phyloP scores from a whole-genome alignment of 2,888 invertebrate genomes.

The Lepidocyrtoides sp. region DNA sequence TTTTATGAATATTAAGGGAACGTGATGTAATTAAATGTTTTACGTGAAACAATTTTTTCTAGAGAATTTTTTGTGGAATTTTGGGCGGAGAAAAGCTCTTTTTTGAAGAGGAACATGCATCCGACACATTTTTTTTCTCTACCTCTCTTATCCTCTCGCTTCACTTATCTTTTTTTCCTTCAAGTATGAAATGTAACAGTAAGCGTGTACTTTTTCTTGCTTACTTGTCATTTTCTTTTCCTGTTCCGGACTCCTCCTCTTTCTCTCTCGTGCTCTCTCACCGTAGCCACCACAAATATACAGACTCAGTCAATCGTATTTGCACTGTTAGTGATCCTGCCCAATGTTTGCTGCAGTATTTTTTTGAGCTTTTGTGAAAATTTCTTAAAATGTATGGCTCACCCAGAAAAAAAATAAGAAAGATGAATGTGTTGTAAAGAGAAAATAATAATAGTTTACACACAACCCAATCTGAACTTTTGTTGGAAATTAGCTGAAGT shows the following conservation, averaged over 20 bases:
- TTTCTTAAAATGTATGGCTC: neutral
- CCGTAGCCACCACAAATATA: neutral
- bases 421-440: neutral
- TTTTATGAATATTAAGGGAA: neutral
- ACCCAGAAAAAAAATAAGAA: neutral
- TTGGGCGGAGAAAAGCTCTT: slow-evolving; percentile 33
- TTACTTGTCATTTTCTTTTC: slow-evolving; percentile 37
- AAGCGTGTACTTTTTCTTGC: slow-evolving; percentile 24
- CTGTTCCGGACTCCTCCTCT: slow-evolving; percentile 9
- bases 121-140: slow-evolving; percentile 35
- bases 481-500: slow-evolving; percentile 39
- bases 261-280: neutral
- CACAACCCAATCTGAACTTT: neutral
- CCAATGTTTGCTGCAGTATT: neutral
- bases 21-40: neutral
- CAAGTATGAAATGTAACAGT: neutral
- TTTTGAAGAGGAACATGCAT: slow-evolving; percentile 34
- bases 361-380: neutral
- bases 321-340: neutral
- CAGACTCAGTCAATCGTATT: slow-evolving; percentile 8
- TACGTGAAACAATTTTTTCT: neutral
- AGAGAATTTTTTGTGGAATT: neutral
- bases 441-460: slow-evolving; percentile 5
- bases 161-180: slow-evolving; percentile 19
- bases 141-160: neutral